phyloP scores from a whole-genome alignment of 1,140 invertebrate species.

The Pantala flavescens region DNA sequence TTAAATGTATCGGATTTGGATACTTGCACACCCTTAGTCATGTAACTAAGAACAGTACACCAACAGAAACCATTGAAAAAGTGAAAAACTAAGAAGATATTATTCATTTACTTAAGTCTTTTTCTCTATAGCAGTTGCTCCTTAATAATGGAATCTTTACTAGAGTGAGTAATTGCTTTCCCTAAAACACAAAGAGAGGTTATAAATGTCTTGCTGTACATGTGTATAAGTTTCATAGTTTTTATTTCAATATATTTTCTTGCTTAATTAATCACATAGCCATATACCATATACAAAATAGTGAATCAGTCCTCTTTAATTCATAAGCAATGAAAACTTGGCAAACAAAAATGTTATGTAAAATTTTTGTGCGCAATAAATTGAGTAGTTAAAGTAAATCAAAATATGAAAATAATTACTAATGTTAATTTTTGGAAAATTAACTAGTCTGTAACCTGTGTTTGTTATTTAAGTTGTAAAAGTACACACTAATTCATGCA shows the following conservation, averaged over 20 bases:
- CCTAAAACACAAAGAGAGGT: slow-evolving; percentile 9
- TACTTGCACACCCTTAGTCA: slow-evolving; percentile 8
- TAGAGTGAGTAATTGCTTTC: slow-evolving; percentile 9
- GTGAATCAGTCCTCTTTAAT: not conserved
- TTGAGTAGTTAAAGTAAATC: not conserved
- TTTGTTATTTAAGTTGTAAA: not conserved
- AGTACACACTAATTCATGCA: not conserved
- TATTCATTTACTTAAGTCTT: slow-evolving; percentile 10
- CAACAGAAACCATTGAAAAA: slow-evolving; percentile 7
- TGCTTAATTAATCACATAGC: not conserved
- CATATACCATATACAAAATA: not conserved
- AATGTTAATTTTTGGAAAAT: slow-evolving; percentile 13
- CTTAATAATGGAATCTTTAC: slow-evolving; percentile 10
- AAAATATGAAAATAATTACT: not conserved
- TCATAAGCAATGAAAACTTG: not conserved
- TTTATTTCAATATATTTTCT: not conserved
- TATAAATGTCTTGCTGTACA: slow-evolving; percentile 7
- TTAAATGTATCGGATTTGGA: too few relatives aligned
- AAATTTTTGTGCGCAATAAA: not conserved
- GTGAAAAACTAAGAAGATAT: slow-evolving; percentile 8
- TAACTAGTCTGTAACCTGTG: slow-evolving; percentile 9
- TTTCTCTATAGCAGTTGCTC: slow-evolving; percentile 7
- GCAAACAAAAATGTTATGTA: not conserved
- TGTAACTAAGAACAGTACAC: slow-evolving; percentile 2
- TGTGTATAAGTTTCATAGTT: not conserved